phyloP scores from a whole-genome alignment of 2,113 vertebrate species.

The Gila orcuttii region DNA sequence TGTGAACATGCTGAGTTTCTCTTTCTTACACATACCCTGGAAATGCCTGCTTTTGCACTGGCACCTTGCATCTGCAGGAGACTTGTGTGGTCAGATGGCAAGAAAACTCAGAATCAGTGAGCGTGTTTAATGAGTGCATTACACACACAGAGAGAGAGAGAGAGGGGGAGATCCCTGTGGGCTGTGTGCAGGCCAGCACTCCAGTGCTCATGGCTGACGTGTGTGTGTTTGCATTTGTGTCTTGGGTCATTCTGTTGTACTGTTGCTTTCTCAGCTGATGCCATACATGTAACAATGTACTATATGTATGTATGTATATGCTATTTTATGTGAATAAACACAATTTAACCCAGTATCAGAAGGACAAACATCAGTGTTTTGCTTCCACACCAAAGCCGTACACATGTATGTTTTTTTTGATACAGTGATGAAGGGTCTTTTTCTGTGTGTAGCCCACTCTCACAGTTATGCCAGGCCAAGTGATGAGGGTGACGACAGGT shows the following conservation, averaged over 20 bases:
- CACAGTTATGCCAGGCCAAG: constrained; percentile 98
- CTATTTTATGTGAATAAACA: background rate
- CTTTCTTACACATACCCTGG: background rate
- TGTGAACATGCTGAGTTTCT: background rate
- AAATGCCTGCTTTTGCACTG: constrained; percentile 11
- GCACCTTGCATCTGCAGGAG: constrained; percentile 21
- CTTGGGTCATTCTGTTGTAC: background rate
- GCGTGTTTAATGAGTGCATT: background rate
- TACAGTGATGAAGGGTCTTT: background rate
- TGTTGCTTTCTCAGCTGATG: background rate
- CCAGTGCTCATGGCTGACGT: background rate
- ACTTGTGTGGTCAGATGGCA: constrained; percentile 37
- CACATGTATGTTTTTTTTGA: background rate
- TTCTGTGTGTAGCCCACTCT: constrained; percentile 86
- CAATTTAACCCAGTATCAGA: background rate
- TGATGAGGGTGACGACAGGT: constrained; percentile 98
- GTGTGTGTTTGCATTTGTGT: background rate
- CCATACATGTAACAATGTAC: background rate
- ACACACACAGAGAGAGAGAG: background rate
- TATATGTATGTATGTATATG: background rate
- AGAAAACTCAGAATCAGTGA: constrained; percentile 36
- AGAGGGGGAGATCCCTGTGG: constrained; percentile 16
- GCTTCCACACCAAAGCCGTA: background rate
- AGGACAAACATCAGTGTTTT: background rate
- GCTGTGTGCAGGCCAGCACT: constrained; percentile 15